Base-by-base conservation (phyloP, 2,888 invertebrate species). In the Oscheius onirici region DNA sequence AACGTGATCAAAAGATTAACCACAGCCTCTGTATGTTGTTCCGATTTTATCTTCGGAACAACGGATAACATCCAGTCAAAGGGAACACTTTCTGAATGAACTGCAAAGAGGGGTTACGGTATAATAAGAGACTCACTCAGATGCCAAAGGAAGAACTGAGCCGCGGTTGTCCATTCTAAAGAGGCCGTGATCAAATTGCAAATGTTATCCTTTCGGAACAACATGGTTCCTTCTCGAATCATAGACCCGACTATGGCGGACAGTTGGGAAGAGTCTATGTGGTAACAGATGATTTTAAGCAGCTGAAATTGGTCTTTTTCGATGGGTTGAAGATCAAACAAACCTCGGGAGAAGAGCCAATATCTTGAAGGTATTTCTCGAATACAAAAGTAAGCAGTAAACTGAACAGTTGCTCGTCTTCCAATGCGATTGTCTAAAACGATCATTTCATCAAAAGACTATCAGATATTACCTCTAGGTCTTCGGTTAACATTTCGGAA, bases 141-240 rank as follows among this genome's bases (percentile, higher is more conserved):
- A 89, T 97, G 96, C 97, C 97, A 99, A 55, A 97, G 91, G 88
- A 95, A 96, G 88, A 94, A 93, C 89, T 99, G 97, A 89, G 97
- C 97, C 84, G 95, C 94, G 1, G 96, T 95, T 89, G 97, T 97
- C 95, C 97, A 99, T 71, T 92, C 91, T 69, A 97, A 90, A 86
- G 95, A 96, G 52, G 93, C 92, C 34, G 70, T 89, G 40, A 90
- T 79, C 43, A 90, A 85, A 65, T 88, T 87, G 3, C 89, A 81
- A 76, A 90, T 89, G 1, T 88, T 88, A 71, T 90, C 90, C 77
- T 90, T 89, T 61, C 89, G 88, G 81, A 91, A 90, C 87, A 91
- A 89, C 66, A 88, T 86, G 28, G 90, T 87, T 73, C 93, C 93
- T 67, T 94, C 95, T 89, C 95, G 55, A 11, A 77, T 69, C 15